Conservation (phyloP, 2,797 vertebrate species). For the Hoplostethus mediterraneus region DNA sequence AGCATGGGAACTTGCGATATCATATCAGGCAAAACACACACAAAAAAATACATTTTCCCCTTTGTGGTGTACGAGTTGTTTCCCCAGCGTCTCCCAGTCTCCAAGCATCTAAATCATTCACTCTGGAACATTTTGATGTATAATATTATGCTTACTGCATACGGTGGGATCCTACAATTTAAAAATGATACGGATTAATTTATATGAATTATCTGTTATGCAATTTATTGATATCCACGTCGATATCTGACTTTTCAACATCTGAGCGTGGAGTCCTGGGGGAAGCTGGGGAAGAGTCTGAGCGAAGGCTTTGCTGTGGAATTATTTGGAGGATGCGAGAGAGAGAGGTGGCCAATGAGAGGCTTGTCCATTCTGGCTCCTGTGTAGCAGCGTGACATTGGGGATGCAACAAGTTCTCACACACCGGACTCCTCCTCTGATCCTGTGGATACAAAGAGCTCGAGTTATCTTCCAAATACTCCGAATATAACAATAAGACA, state of each 20-base stretch:
- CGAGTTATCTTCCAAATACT: slow-evolving; percentile 26
- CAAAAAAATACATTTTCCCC: slow-evolving; percentile 38
- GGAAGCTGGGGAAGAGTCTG: slow-evolving; percentile 49
- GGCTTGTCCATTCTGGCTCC: slow-evolving; percentile 83
- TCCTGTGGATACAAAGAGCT: slow-evolving; percentile 84
- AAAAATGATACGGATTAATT: slow-evolving; percentile 7
- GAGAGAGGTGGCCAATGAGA: slow-evolving; percentile 52
- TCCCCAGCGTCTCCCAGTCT: slow-evolving; percentile 56
- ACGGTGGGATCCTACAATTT: slow-evolving; percentile 10
- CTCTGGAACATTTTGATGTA: slow-evolving; percentile 15
- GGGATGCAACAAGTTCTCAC: slow-evolving; percentile 85
- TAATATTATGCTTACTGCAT: slow-evolving; percentile 20
- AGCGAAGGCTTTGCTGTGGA: slow-evolving; percentile 58
- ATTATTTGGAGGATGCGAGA: slow-evolving; percentile 69
- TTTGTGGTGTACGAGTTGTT: slow-evolving; percentile 39
- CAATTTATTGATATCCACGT: neutral
- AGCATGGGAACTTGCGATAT: slow-evolving; percentile 55
- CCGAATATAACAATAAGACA: neutral
- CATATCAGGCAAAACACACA: slow-evolving; percentile 14
- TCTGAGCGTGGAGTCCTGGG: slow-evolving; percentile 35
- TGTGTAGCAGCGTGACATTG: slow-evolving; percentile 78
- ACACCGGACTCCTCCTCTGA: slow-evolving; percentile 92
- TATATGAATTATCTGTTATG: neutral
- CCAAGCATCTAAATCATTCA: slow-evolving; percentile 38
- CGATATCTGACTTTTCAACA: slow-evolving; percentile 16